Base-by-base conservation (phyloP, 2,113 vertebrate genomes). In the Capreolus pygargus region DNA sequence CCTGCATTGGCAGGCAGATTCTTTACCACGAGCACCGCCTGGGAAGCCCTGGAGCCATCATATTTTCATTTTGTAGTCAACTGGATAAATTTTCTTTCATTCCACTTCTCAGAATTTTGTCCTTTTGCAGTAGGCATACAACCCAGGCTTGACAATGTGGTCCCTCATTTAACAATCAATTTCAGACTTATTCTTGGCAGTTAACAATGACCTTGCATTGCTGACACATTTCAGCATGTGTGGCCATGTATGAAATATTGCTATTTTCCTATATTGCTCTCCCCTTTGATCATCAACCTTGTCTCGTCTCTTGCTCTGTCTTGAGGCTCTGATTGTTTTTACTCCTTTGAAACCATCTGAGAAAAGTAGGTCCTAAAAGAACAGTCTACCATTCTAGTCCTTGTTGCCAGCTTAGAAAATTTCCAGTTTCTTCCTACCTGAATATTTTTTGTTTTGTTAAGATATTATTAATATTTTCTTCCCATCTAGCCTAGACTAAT, bases 151-250 rank as follows among this genome's bases (percentile, higher is more conserved):
- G 19, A 93, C 61, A 87, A 61, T 61, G 70, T 1, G n/a, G 11
- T 79, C 57, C 97, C 85, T 95, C 57, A 84, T 79, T 97, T 87
- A 95, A 92, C 79, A 92, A 94, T 86, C 91, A 82, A 45, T 74
- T 74, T 90, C 57, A 54, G 57, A 25, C 87, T 55, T 78, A 39
- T 54, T 70, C 74, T 91, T 82, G 82, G 74, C 86, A 86, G 83
- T 67, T 76, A 43, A 61, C 64, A 79, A 39, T 82, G 94, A 96
- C 89, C 92, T 86, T 3, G 1, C 1, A 1, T 43, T 92, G 57
- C 25, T 70, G 58, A 92, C 89, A 60, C 55, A 67, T 55, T 84
- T 61, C 74, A 50, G 33, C 0, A 6, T 55, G 11, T 83, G 52
- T 78, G 76, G 84, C 95, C 78, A 28, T 57, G 55, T 60, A 45